Conservation (phyloP, 2,888 invertebrate species). For the Aporophyla nigra region DNA sequence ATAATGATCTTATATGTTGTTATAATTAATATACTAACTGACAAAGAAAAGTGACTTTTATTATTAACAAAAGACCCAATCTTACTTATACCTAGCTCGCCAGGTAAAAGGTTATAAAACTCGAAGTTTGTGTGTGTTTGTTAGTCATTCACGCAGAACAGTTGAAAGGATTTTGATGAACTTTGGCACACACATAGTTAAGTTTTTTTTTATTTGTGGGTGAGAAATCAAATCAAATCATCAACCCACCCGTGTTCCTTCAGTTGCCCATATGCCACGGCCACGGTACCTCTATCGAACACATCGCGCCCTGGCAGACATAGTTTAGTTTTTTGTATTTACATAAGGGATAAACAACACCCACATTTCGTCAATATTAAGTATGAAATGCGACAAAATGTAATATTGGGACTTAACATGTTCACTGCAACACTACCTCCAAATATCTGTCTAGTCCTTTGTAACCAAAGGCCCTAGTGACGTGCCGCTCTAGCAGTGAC, state of each 20-base stretch:
- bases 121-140: background rate
- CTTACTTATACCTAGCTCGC: background rate
- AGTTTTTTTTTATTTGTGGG: too few relatives aligned
- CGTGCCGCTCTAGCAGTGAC: slow-evolving; percentile 26
- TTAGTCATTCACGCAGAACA: background rate
- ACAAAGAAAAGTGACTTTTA: background rate
- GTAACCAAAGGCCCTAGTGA: slow-evolving; percentile 7
- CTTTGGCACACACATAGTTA: background rate
- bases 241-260: too few relatives aligned
- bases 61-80: background rate
- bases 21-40: background rate
- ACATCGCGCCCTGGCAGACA: too few relatives aligned
- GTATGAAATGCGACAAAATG: too few relatives aligned
- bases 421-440: too few relatives aligned
- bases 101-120: background rate
- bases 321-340: too few relatives aligned
- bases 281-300: too few relatives aligned
- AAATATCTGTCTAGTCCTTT: background rate
- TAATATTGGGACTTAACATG: too few relatives aligned
- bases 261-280: too few relatives aligned
- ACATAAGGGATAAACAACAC: too few relatives aligned
- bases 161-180: background rate
- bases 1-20: too few relatives aligned
- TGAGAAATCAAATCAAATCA: too few relatives aligned
- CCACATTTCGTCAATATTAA: background rate